phyloP scores from a whole-genome alignment of 2,888 invertebrate genomes.

The Latrodectus elegans region DNA sequence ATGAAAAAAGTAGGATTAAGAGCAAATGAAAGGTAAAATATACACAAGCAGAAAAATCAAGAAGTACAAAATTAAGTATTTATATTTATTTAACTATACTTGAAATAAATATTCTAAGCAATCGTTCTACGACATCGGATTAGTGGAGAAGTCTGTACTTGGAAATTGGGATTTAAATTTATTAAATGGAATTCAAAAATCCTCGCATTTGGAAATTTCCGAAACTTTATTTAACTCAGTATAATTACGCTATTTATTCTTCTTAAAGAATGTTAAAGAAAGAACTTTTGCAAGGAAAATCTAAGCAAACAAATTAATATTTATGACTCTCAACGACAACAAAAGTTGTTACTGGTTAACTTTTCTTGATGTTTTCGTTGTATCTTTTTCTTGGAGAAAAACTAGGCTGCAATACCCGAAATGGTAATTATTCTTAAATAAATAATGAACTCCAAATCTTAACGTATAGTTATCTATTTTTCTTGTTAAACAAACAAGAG shows the following conservation, averaged over 20 bases:
- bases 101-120: no score
- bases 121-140: no score
- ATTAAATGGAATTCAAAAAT: no score
- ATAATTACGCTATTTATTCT: background rate
- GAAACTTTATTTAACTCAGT: background rate
- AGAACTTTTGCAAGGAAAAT: background rate
- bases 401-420: background rate
- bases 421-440: slow-evolving; percentile 22
- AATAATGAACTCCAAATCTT: slow-evolving; percentile 36
- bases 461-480: background rate
- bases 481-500: background rate
- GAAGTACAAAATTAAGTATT: no score
- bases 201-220: background rate
- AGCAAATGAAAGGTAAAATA: no score
- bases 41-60: no score
- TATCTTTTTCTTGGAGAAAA: background rate
- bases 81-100: no score
- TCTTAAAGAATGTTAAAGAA: background rate
- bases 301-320: slow-evolving; percentile 37
- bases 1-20: no score
- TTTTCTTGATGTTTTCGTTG: slow-evolving; percentile 15
- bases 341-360: slow-evolving; percentile 28
- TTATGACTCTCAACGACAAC: slow-evolving; percentile 33
- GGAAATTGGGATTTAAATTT: no score
- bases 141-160: no score